Conservation (phyloP, 2,113 vertebrate species). For the Nanger granti region DNA sequence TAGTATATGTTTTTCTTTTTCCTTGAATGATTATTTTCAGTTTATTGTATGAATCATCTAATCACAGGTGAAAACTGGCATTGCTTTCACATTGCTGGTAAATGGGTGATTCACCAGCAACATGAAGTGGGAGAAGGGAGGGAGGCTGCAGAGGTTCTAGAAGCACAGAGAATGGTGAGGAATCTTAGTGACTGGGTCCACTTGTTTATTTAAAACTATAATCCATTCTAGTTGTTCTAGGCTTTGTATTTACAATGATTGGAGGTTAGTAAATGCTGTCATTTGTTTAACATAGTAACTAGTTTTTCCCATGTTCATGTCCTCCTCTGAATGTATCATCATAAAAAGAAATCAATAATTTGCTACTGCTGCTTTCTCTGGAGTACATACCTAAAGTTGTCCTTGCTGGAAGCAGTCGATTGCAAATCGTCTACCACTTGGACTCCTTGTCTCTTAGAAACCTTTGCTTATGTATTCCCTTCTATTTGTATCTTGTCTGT, state of each 20-base stretch:
- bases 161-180: not conserved
- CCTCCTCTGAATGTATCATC: not conserved
- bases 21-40: not conserved
- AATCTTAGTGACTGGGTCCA: not conserved
- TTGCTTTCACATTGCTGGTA: not conserved
- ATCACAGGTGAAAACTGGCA: not conserved
- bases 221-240: not conserved
- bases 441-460: not conserved
- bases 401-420: not conserved
- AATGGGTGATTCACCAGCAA: not conserved
- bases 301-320: not conserved
- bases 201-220: not conserved
- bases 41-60: slow-evolving; percentile 7
- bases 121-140: not conserved
- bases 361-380: not conserved
- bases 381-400: not conserved
- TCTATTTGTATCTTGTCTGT: not conserved
- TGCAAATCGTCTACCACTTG: not conserved
- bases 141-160: not conserved
- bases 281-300: not conserved
- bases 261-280: not conserved
- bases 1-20: not conserved
- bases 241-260: slow-evolving; percentile 7
- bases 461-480: not conserved
- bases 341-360: slow-evolving; percentile 7